phyloP scores from a whole-genome alignment of 1,140 invertebrate species.

The Liolophura sinensis region DNA sequence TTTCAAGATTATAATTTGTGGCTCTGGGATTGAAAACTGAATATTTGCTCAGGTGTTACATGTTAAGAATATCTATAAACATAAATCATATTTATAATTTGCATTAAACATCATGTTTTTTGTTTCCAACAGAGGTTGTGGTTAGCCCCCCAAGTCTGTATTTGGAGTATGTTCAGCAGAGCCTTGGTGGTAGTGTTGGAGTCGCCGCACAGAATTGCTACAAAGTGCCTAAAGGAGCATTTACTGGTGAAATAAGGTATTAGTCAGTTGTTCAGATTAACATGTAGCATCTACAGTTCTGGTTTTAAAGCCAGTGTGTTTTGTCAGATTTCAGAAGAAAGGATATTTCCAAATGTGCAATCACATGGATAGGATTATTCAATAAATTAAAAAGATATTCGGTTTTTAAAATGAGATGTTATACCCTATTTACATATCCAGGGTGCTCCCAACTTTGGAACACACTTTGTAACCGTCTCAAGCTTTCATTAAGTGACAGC shows the following conservation, averaged over 20 bases:
- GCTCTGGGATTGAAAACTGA: too few relatives aligned
- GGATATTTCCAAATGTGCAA: not conserved
- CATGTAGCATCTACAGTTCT: not conserved
- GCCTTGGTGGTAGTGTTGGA: not conserved
- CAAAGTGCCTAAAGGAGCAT: constrained; percentile 92
- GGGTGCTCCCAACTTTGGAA: too few relatives aligned
- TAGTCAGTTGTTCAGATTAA: constrained; percentile 15
- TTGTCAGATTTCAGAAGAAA: not conserved
- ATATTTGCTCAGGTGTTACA: too few relatives aligned
- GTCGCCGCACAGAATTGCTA: constrained; percentile 95
- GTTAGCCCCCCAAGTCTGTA: not conserved
- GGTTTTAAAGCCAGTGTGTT: not conserved
- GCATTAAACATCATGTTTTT: too few relatives aligned
- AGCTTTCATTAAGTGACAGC: too few relatives aligned
- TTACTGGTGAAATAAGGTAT: constrained; percentile 78
- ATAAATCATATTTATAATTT: too few relatives aligned
- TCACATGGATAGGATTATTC: not conserved
- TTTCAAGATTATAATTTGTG: too few relatives aligned
- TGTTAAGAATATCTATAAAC: too few relatives aligned
- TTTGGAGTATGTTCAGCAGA: constrained; percentile 1
- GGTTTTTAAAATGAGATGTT: too few relatives aligned
- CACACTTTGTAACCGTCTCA: too few relatives aligned
- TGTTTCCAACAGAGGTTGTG: not conserved
- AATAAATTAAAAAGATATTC: too few relatives aligned
- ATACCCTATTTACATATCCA: too few relatives aligned